phyloP scores from a whole-genome alignment of 2,888 invertebrate genomes.

The Drosophila picticornis region DNA sequence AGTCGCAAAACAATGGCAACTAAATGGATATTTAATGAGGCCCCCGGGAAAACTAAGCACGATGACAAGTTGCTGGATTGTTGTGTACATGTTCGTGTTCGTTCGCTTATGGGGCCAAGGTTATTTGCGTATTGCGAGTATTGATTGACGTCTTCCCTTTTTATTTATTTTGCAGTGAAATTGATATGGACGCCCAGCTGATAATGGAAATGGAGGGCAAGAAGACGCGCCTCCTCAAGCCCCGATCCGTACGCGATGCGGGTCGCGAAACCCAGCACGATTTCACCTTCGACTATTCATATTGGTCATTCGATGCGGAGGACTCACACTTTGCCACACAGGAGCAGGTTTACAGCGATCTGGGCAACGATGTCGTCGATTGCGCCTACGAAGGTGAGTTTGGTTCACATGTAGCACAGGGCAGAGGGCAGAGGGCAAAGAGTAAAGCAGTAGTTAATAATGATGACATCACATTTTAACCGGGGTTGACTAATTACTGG shows the following conservation, averaged over 20 bases:
- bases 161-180: slow-evolving; percentile 87
- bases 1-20: slow-evolving; percentile 15
- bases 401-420: neutral
- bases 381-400: slow-evolving; percentile 89
- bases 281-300: slow-evolving; percentile 95
- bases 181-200: slow-evolving; percentile 92
- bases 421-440: neutral
- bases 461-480: slow-evolving; percentile 35
- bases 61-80: slow-evolving; percentile 18
- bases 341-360: slow-evolving; percentile 91
- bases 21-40: slow-evolving; percentile 20
- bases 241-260: slow-evolving; percentile 86
- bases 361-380: slow-evolving; percentile 90
- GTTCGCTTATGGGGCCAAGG: slow-evolving; percentile 30
- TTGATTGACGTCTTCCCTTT: slow-evolving; percentile 6
- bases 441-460: neutral
- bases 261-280: slow-evolving; percentile 90
- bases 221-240: slow-evolving; percentile 91
- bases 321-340: slow-evolving; percentile 92
- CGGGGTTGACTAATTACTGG: slow-evolving; percentile 26
- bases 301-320: slow-evolving; percentile 92
- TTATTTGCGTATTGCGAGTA: slow-evolving; percentile 20
- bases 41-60: slow-evolving; percentile 25
- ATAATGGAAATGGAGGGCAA: slow-evolving; percentile 95
- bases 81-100: slow-evolving; percentile 8